Evolutionary conservation across 2,113 vertebrate species (phyloP).

Genomic region (Lophura nycthemera): DNA sequence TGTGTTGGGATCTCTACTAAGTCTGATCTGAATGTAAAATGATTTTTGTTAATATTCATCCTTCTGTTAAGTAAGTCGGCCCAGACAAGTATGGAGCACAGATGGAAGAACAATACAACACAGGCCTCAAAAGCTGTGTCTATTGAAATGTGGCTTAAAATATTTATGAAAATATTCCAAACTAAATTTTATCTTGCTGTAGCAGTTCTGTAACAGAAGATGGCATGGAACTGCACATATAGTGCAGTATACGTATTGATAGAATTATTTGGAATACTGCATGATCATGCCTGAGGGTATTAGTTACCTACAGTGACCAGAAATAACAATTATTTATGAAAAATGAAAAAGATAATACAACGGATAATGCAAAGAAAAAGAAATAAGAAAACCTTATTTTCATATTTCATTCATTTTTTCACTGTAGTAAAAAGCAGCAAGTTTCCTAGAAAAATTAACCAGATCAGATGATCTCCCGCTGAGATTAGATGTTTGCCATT

Average conservation of each 20-base stretch:
- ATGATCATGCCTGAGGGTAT: conserved; percentile 73
- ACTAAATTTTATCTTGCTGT: not conserved
- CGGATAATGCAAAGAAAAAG: not conserved
- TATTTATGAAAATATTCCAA: not conserved
- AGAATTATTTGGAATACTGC: conserved; percentile 36
- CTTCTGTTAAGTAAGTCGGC: not conserved
- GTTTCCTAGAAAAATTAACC: not conserved
- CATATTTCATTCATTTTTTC: not conserved
- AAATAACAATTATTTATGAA: conserved; percentile 67
- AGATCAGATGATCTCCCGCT: not conserved
- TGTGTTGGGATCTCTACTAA: not conserved
- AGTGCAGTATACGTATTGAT: not conserved
- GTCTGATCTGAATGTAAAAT: conserved; percentile 4
- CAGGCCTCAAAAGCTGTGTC: not conserved
- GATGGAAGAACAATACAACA: not conserved
- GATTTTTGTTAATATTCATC: not conserved
- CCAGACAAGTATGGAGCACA: not conserved
- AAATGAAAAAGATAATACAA: conserved; percentile 71
- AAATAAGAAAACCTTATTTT: not conserved
- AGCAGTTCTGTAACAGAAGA: not conserved
- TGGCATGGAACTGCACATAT: conserved; percentile 17
- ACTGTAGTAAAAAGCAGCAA: not conserved
- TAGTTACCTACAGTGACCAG: conserved; percentile 71
- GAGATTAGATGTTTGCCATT: not conserved
- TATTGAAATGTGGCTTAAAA: not conserved